Conservation (phyloP, 2,888 invertebrate species). For the Cerastoderma edule region DNA sequence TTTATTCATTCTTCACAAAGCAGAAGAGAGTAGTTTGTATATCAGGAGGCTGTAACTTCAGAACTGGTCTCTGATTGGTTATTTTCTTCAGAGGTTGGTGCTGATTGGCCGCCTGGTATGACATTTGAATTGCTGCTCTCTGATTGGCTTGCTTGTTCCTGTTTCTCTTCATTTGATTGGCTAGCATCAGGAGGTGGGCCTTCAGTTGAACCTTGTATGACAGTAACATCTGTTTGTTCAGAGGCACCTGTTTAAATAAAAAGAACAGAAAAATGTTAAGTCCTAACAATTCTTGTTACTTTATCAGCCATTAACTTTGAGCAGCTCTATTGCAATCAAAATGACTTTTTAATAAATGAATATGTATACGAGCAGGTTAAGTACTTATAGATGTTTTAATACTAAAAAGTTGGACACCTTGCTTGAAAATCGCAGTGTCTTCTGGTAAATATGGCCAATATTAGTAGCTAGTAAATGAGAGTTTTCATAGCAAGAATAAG, state of each 20-base stretch:
- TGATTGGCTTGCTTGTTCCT: slow-evolving; percentile 32
- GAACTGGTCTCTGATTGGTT: slow-evolving; percentile 27
- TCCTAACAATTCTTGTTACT: too few species aligned
- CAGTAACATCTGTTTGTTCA: slow-evolving; percentile 54
- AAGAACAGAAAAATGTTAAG: not conserved
- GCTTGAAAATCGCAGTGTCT: too few species aligned
- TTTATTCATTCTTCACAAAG: not conserved
- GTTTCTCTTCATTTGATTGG: slow-evolving; percentile 31
- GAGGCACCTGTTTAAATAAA: slow-evolving; percentile 47
- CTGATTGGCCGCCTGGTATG: slow-evolving; percentile 17
- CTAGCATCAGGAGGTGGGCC: slow-evolving; percentile 9
- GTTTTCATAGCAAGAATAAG: too few species aligned
- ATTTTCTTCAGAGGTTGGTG: slow-evolving; percentile 21
- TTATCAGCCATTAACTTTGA: too few species aligned
- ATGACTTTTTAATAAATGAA: too few species aligned
- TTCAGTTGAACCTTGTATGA: slow-evolving; percentile 38
- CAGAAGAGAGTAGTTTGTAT: not conserved
- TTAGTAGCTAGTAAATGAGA: too few species aligned
- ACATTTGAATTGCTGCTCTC: not conserved
- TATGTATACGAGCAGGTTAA: too few species aligned
- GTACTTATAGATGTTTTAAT: too few species aligned
- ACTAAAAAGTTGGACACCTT: too few species aligned
- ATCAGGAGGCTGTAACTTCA: slow-evolving; percentile 42
- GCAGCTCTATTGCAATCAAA: too few species aligned
- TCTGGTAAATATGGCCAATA: too few species aligned